Percentiles rank a stretch among this genome's conserved stretches.
phyloP scores from a whole-genome alignment of 2,888 invertebrate genomes.

The Elegia similella region DNA sequence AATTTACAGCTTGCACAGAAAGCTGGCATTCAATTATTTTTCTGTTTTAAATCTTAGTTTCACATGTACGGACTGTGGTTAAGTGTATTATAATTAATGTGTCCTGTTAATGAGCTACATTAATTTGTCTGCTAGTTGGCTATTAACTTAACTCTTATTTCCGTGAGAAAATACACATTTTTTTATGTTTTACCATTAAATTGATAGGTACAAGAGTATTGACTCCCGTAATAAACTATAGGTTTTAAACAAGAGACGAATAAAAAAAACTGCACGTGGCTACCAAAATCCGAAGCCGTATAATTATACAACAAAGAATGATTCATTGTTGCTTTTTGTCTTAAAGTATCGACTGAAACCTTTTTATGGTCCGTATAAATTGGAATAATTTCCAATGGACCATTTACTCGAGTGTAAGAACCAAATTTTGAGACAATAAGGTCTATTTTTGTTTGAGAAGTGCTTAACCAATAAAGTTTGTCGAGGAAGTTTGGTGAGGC shows the following conservation, averaged over 20 bases:
- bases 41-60: no score
- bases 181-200: neutral
- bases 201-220: neutral
- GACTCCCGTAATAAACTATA: neutral
- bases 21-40: no score
- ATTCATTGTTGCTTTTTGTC: constrained; percentile 32
- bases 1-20: no score
- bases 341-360: constrained; percentile 27
- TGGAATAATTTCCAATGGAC: neutral
- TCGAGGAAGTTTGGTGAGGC: constrained; percentile 39
- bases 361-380: constrained; percentile 19
- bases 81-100: neutral
- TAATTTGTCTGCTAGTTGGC: neutral
- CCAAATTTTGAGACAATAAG: constrained; percentile 21
- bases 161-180: neutral
- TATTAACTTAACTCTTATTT: neutral
- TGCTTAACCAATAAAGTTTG: constrained; percentile 23
- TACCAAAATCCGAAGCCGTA: constrained; percentile 2
- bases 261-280: constrained; percentile 2
- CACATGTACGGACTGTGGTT: neutral
- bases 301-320: constrained; percentile 28
- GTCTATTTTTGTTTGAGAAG: constrained; percentile 20
- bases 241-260: neutral
- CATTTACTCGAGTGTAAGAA: neutral
- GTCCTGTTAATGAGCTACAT: neutral